Evolutionary conservation across 2,113 vertebrate species (phyloP).

Genomic region (Psammodynastes pulverulentus): DNA sequence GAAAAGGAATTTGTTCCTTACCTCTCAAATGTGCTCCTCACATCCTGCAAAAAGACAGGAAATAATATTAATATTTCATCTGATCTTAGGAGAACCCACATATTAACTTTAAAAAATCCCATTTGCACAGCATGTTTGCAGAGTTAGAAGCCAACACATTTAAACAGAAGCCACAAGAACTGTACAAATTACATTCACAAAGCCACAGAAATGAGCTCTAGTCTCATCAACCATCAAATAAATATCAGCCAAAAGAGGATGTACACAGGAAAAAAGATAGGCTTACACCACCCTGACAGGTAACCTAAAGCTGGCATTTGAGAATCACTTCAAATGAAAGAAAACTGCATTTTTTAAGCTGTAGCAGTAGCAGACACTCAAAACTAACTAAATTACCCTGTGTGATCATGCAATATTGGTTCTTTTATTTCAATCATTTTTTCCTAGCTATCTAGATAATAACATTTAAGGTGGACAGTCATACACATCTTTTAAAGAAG

Average conservation of each 20-base stretch:
- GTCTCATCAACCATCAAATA: neutral
- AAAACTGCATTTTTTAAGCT: neutral
- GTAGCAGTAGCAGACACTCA: neutral
- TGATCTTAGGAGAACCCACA: neutral
- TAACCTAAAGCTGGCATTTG: neutral
- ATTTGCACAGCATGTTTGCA: neutral
- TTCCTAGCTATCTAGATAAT: neutral
- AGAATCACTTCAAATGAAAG: neutral
- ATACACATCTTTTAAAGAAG: neutral
- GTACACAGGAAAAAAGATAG: neutral
- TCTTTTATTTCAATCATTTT: neutral
- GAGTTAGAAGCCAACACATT: no score
- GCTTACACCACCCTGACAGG: neutral
- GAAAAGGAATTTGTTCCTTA: conserved; percentile 39
- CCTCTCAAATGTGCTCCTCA: conserved; percentile 70
- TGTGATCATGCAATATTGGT: neutral
- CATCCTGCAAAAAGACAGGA: conserved; percentile 57
- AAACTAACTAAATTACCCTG: neutral
- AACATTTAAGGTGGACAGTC: no score
- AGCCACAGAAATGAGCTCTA: neutral
- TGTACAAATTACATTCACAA: neutral
- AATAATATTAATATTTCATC: conserved; percentile 3
- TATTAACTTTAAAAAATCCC: neutral
- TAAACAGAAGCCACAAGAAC: neutral
- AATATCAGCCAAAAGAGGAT: neutral